These are phyloP conservation scores for Psammodynastes pulverulentus DNA, from an alignment of 2,113 vertebrate genomes.

Conservation along the genomic window DNA sequence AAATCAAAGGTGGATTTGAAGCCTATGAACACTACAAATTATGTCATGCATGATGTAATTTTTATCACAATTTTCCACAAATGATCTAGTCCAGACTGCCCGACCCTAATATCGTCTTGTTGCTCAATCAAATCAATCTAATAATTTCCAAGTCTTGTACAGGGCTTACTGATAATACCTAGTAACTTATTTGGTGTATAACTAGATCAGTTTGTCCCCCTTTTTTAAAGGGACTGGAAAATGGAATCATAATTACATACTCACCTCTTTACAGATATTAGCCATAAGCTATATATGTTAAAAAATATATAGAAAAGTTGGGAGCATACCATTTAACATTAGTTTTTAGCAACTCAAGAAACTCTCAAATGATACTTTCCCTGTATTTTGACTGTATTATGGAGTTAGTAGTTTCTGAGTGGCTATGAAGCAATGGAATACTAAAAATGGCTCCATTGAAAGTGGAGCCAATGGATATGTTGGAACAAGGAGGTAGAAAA, in stretches of 20 bases:
- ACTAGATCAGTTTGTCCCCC: not conserved
- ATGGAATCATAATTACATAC: not conserved
- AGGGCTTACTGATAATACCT: not conserved
- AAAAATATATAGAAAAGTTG: not conserved
- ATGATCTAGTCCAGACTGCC: not conserved
- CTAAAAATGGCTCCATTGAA: not conserved
- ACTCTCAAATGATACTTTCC: not conserved
- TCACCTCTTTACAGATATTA: not conserved
- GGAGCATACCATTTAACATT: not conserved
- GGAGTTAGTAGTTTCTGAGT: not conserved
- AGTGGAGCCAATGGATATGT: not conserved
- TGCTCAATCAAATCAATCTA: not conserved
- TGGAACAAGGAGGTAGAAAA: not conserved
- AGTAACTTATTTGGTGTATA: not conserved
- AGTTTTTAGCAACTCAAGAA: not conserved
- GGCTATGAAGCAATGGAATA: not conserved
- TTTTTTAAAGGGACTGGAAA: not conserved
- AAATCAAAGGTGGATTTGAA: not conserved
- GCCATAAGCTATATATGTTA: not conserved
- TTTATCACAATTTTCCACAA: not conserved
- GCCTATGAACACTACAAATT: not conserved
- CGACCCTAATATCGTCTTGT: not conserved
- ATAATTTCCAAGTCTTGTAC: not conserved
- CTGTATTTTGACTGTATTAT: not conserved
- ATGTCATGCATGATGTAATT: not conserved